A percentile compares a stretch with the other conserved stretches of the same genome.
Conservation (phyloP, 2,113 vertebrate genomes). For the Pluvialis apricaria region DNA sequence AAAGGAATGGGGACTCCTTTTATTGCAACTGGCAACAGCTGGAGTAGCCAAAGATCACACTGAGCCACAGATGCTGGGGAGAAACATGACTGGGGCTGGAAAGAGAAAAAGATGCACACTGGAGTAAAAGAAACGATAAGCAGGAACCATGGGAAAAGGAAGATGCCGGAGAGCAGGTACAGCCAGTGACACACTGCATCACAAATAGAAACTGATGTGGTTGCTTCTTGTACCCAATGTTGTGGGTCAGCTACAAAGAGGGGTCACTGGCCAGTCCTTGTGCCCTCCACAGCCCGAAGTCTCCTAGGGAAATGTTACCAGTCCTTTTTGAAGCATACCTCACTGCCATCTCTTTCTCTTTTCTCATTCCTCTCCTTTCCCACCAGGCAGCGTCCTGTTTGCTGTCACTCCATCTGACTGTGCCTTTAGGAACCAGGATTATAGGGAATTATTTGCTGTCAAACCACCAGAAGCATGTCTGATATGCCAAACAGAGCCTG, state of each 20-base stretch:
- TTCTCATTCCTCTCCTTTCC: not conserved
- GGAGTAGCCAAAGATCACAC: not conserved
- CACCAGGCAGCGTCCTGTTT: not conserved
- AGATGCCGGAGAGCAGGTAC: not conserved
- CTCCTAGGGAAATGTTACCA: not conserved
- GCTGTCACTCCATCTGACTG: not conserved
- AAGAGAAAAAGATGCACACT: not conserved
- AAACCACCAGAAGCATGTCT: not conserved
- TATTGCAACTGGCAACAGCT: not conserved
- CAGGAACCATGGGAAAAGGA: not conserved
- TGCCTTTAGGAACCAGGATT: not conserved
- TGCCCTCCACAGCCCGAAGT: not conserved
- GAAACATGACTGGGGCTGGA: not conserved
- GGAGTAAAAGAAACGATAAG: not conserved
- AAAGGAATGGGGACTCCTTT: not conserved
- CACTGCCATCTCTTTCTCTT: not conserved
- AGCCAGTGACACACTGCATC: not conserved
- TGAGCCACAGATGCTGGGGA: not conserved
- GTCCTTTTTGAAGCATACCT: not conserved
- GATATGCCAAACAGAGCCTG: not conserved
- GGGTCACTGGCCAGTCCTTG: not conserved
- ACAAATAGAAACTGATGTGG: not conserved
- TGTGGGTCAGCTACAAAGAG: not conserved
- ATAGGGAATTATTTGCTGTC: not conserved
- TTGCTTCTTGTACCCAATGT: not conserved